These are phyloP conservation scores for Parochlus steinenii DNA, from an alignment of 2,888 invertebrate genomes.

Conservation along the genomic window DNA sequence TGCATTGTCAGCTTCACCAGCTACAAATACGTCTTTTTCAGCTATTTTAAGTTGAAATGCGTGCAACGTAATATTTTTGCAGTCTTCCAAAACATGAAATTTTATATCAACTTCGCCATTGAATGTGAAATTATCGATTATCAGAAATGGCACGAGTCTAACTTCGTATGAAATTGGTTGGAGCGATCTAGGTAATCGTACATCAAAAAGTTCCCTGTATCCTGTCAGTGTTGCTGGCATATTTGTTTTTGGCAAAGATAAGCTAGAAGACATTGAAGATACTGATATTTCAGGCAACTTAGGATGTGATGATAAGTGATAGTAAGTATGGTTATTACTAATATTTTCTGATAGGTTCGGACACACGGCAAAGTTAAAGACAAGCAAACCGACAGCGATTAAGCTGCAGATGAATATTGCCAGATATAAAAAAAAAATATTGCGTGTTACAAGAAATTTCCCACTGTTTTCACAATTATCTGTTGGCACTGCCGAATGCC, in stretches of 20 bases:
- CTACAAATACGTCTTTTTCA: slow-evolving; percentile 30
- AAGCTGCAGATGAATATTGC: slow-evolving; percentile 46
- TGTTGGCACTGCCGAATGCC: background rate
- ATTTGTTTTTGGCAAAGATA: slow-evolving; percentile 15
- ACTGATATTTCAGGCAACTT: slow-evolving; percentile 6
- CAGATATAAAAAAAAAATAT: slow-evolving; percentile 42
- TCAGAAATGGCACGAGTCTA: slow-evolving; percentile 52
- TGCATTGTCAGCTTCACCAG: slow-evolving; percentile 17
- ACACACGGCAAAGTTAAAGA: slow-evolving; percentile 59
- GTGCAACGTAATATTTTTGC: slow-evolving; percentile 56
- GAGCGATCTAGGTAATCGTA: slow-evolving; percentile 51
- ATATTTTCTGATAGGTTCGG: slow-evolving; percentile 26
- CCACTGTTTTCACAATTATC: background rate
- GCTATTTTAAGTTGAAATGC: slow-evolving; percentile 50
- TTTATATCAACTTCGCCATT: slow-evolving; percentile 49
- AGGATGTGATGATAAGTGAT: slow-evolving; percentile 8
- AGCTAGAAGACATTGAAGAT: slow-evolving; percentile 13
- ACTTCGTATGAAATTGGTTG: slow-evolving; percentile 53
- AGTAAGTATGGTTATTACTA: slow-evolving; percentile 7
- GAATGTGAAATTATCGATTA: slow-evolving; percentile 62
- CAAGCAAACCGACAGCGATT: slow-evolving; percentile 53
- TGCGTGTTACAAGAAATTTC: slow-evolving; percentile 23
- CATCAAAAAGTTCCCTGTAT: no score
- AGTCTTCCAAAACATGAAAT: slow-evolving; percentile 41
- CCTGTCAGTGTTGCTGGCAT: slow-evolving; percentile 15